Conservation (phyloP, 2,888 invertebrate genomes). For the Lacanobia wlatinum region DNA sequence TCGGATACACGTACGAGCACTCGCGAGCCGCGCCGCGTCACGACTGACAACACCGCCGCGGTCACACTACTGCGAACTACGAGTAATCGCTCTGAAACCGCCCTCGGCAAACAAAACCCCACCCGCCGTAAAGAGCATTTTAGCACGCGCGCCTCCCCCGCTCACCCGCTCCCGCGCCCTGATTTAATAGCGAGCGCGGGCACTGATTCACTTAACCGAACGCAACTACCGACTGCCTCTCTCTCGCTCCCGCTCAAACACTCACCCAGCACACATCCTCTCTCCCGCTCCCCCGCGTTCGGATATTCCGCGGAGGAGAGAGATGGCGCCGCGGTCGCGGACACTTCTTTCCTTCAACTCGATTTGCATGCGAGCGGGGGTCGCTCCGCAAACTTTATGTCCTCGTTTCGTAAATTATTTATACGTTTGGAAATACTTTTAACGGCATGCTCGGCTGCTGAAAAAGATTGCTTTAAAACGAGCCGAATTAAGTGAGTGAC, state of each 20-base stretch:
- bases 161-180: slow-evolving; percentile 86
- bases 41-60: slow-evolving; percentile 74
- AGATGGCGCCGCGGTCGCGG: slow-evolving; percentile 82
- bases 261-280: slow-evolving; percentile 67
- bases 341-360: slow-evolving; percentile 89
- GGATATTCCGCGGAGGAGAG: slow-evolving; percentile 75
- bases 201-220: slow-evolving; percentile 91
- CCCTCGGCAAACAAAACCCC: slow-evolving; percentile 90
- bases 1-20: slow-evolving; percentile 76
- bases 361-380: slow-evolving; percentile 89
- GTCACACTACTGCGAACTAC: slow-evolving; percentile 74
- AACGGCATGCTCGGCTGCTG: slow-evolving; percentile 84
- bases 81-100: slow-evolving; percentile 87
- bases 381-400: slow-evolving; percentile 90
- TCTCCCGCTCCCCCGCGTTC: slow-evolving; percentile 71
- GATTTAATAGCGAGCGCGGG: slow-evolving; percentile 90
- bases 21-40: slow-evolving; percentile 77
- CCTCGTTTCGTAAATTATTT: slow-evolving; percentile 90
- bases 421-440: slow-evolving; percentile 90
- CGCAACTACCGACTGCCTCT: slow-evolving; percentile 86
- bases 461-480: slow-evolving; percentile 87
- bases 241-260: slow-evolving; percentile 78
- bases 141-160: slow-evolving; percentile 86
- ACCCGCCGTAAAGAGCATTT: slow-evolving; percentile 89
- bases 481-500: slow-evolving; percentile 86